phyloP scores from a whole-genome alignment of 2,888 invertebrate genomes.

The Parnassius smintheus region DNA sequence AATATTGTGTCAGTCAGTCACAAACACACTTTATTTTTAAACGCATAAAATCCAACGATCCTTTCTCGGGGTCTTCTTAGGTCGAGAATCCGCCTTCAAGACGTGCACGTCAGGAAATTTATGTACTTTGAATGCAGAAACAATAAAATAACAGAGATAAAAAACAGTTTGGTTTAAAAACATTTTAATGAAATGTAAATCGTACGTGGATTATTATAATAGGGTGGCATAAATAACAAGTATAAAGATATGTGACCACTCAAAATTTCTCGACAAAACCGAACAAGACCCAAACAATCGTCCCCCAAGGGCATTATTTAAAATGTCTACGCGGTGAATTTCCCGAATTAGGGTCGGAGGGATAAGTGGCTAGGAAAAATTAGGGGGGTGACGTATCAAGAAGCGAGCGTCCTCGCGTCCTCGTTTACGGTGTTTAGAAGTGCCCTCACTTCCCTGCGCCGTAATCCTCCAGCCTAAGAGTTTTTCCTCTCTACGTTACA shows the following conservation, averaged over 20 bases:
- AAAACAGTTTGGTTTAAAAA: too few species aligned
- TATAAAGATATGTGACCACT: conserved; percentile 19
- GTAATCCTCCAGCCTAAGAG: conserved; percentile 12
- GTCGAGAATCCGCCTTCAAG: too few species aligned
- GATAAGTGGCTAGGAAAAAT: conserved; percentile 54
- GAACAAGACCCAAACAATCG: conserved; percentile 26
- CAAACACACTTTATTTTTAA: too few species aligned
- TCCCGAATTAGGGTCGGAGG: conserved; percentile 38
- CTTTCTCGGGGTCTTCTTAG: too few species aligned
- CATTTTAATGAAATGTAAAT: too few species aligned
- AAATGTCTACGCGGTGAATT: conserved; percentile 29
- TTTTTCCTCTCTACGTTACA: conserved; percentile 6
- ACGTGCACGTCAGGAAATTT: too few species aligned
- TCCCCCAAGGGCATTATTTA: conserved; percentile 27
- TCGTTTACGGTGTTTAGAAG: conserved; percentile 27
- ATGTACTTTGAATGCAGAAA: too few species aligned
- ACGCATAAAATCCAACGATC: too few species aligned
- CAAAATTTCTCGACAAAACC: conserved; percentile 12
- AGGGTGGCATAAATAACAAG: conserved; percentile 15
- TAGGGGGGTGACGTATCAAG: conserved; percentile 43
- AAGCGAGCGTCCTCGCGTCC: conserved; percentile 37
- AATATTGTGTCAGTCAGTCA: too few species aligned
- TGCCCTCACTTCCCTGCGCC: conserved; percentile 16
- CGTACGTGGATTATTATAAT: too few species aligned
- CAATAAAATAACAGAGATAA: too few species aligned